Conservation (phyloP, 2,888 invertebrate genomes). For the Nudaria mundana region DNA sequence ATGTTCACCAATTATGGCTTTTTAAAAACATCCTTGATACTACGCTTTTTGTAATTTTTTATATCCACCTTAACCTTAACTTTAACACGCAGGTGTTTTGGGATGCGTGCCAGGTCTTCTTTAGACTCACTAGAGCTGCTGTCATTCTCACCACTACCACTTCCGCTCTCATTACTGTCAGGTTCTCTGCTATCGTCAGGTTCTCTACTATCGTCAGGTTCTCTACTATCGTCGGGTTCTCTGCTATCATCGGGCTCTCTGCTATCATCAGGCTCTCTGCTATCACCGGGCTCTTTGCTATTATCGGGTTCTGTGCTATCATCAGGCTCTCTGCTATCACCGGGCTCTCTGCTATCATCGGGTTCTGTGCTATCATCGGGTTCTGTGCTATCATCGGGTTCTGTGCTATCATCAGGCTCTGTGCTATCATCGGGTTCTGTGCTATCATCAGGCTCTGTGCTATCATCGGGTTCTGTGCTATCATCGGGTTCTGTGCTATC, state of each 20-base stretch:
- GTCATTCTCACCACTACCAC: constrained; percentile 17
- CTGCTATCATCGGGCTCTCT: neutral
- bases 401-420: neutral
- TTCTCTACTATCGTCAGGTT: neutral
- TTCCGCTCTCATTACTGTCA: constrained; percentile 1
- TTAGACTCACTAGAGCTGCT: constrained; percentile 40
- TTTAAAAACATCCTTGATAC: constrained; percentile 18
- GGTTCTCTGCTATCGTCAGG: neutral
- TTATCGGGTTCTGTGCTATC: neutral
- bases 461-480: neutral
- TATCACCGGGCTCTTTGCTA: neutral
- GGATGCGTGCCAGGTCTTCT: constrained; percentile 46
- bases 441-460: neutral
- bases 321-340: neutral
- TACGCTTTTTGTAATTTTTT: constrained; percentile 48
- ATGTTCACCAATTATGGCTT: constrained; percentile 3
- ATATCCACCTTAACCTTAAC: constrained; percentile 60
- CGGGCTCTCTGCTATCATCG: neutral
- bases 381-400: neutral
- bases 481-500: neutral
- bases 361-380: neutral
- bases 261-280: neutral
- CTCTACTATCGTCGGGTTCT: neutral
- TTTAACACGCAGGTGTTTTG: constrained; percentile 61
- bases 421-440: neutral